Percentiles rank a stretch among this genome's conserved stretches.
Conservation (phyloP, 2,888 invertebrate species). For the Brachypalpus laphriformis region DNA sequence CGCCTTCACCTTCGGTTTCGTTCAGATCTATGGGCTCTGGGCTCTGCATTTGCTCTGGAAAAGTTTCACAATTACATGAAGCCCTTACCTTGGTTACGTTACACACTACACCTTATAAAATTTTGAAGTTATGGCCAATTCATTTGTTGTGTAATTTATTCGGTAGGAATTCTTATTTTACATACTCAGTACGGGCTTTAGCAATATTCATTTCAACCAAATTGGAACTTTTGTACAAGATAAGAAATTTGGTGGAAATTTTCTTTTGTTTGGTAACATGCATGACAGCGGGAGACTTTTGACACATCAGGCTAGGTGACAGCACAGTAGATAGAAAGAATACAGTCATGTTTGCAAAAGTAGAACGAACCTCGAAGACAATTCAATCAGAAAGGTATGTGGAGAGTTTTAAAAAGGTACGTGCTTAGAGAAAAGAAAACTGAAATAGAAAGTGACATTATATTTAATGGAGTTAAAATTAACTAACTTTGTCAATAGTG, state of each 20-base stretch:
- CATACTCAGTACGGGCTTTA: too few relatives aligned
- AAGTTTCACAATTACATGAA: neutral
- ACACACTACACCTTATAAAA: neutral
- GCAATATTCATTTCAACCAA: too few relatives aligned
- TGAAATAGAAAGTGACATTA: too few relatives aligned
- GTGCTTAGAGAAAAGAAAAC: too few relatives aligned
- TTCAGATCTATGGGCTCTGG: conserved; percentile 36
- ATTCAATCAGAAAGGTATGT: too few relatives aligned
- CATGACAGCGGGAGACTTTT: neutral
- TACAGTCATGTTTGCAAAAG: too few relatives aligned
- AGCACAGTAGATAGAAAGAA: neutral
- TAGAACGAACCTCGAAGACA: too few relatives aligned
- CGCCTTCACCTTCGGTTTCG: conserved; percentile 54
- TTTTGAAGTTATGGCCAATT: neutral
- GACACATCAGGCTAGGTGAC: neutral
- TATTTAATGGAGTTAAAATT: too few relatives aligned
- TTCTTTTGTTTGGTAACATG: conserved; percentile 5
- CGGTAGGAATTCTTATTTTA: neutral
- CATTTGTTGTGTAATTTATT: neutral
- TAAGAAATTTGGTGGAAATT: too few relatives aligned
- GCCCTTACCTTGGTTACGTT: neutral
- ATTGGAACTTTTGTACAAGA: too few relatives aligned
- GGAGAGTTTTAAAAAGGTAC: too few relatives aligned
- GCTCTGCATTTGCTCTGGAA: conserved; percentile 49
- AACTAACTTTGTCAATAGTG: too few relatives aligned